Conservation (phyloP, 2,888 invertebrate species). For the Liopterus haemorrhoidalis region DNA sequence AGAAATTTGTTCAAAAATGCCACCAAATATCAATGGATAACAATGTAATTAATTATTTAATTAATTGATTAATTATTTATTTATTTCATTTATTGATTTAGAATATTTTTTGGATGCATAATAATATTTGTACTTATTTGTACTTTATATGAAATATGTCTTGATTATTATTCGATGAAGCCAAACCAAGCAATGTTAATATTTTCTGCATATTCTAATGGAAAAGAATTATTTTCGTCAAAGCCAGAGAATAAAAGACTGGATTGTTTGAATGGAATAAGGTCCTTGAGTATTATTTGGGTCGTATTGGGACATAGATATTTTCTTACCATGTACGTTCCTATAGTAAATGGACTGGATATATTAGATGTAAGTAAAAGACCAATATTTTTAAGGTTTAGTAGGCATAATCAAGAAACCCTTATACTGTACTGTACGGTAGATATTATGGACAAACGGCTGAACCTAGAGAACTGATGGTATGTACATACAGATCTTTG, state of each 20-base stretch:
- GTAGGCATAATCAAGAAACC: no score
- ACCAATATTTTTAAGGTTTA: no score
- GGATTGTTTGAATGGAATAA: slow-evolving; percentile 48
- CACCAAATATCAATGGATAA: slow-evolving; percentile 33
- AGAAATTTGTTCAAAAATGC: no score
- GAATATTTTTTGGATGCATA: slow-evolving; percentile 26
- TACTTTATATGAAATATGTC: slow-evolving; percentile 12
- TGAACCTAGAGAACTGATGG: no score
- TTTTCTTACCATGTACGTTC: slow-evolving; percentile 38
- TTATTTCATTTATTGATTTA: slow-evolving; percentile 20
- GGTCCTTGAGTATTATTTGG: slow-evolving; percentile 48
- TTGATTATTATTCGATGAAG: not conserved
- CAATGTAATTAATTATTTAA: slow-evolving; percentile 34
- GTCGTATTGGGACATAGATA: slow-evolving; percentile 48
- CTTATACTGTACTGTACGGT: no score
- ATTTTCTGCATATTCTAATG: slow-evolving; percentile 34
- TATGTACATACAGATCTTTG: no score
- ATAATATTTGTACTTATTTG: slow-evolving; percentile 15
- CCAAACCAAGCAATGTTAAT: slow-evolving; percentile 8
- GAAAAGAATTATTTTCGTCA: slow-evolving; percentile 29
- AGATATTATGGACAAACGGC: no score
- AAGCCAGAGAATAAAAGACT: slow-evolving; percentile 26
- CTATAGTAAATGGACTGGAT: slow-evolving; percentile 41
- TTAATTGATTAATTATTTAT: slow-evolving; percentile 1
- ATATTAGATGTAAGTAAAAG: slow-evolving; percentile 40